phyloP scores from a whole-genome alignment of 1,140 invertebrate genomes.

The Carcinoscorpius rotundicauda region DNA sequence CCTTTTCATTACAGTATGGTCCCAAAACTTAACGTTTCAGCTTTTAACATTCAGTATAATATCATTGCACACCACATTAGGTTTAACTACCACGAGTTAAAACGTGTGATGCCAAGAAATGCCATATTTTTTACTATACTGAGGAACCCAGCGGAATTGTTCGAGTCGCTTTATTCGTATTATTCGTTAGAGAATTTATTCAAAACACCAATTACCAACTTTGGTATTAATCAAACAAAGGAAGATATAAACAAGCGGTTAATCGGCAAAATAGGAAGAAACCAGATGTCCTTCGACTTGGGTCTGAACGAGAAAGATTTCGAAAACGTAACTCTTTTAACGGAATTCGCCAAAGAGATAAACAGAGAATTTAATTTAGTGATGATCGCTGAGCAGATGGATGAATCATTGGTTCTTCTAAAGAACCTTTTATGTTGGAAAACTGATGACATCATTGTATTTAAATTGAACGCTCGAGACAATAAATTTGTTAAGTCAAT shows the following conservation, averaged over 20 bases:
- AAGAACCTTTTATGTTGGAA: constrained; percentile 26
- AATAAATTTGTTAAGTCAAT: constrained; percentile 13
- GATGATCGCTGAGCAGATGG: constrained; percentile 27
- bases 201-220: not conserved
- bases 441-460: constrained; percentile 27
- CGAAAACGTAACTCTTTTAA: constrained; percentile 7
- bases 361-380: constrained; percentile 24
- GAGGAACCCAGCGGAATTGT: constrained; percentile 26
- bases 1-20: constrained; percentile 24
- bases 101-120: constrained; percentile 25
- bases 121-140: constrained; percentile 28
- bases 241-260: too few species aligned
- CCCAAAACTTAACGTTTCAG: constrained; percentile 6
- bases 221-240: too few species aligned
- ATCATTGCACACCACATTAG: constrained; percentile 26
- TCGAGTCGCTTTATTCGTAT: constrained; percentile 28
- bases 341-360: constrained; percentile 11
- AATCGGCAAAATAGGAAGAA: constrained; percentile 19
- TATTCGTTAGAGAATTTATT: constrained; percentile 22
- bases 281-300: constrained; percentile 30
- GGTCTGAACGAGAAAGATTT: constrained; percentile 20
- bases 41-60: constrained; percentile 19
- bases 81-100: constrained; percentile 22
- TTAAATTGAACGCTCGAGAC: constrained; percentile 23
- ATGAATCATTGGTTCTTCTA: constrained; percentile 27